Conservation (phyloP, 2,888 invertebrate species). For the Patella depressa region DNA sequence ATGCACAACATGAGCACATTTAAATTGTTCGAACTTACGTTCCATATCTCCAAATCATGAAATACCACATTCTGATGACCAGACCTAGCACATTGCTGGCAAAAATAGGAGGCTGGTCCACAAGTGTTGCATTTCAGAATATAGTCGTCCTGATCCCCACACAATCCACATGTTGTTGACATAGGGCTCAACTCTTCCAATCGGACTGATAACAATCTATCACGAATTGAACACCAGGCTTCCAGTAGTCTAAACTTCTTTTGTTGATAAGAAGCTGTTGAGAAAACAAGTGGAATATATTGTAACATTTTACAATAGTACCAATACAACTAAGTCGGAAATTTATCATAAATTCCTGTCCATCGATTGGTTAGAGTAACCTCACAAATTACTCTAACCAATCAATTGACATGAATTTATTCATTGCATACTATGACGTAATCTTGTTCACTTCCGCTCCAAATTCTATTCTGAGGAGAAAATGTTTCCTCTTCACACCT, state of each 20-base stretch:
- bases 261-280: too few species aligned
- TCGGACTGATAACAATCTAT: background rate
- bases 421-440: too few species aligned
- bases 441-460: too few species aligned
- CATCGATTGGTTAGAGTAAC: too few species aligned
- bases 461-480: too few species aligned
- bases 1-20: background rate
- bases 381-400: too few species aligned
- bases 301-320: too few species aligned
- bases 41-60: conserved; percentile 2
- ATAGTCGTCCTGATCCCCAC: background rate
- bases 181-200: background rate
- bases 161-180: background rate
- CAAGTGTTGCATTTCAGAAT: background rate
- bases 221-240: background rate
- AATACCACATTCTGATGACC: background rate
- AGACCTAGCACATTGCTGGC: background rate
- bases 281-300: too few species aligned
- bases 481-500: too few species aligned
- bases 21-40: background rate
- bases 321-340: too few species aligned
- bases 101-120: background rate
- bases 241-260: background rate
- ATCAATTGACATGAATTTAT: too few species aligned
- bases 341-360: too few species aligned